Evolutionary conservation across 2,113 vertebrate species (phyloP).

Genomic region (Solenodon paradoxus): DNA sequence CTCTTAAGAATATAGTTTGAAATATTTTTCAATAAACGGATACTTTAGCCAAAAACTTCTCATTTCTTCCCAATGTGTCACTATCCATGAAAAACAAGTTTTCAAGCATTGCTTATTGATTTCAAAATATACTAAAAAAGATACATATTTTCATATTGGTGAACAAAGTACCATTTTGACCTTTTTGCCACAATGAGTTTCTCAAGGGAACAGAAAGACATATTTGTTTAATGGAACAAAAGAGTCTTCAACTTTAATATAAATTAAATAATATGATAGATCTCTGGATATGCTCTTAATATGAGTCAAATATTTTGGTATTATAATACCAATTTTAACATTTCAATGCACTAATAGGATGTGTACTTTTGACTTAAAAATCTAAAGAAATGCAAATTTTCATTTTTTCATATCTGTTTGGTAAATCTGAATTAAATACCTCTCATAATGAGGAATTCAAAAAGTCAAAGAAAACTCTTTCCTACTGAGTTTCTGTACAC

Average conservation of each 20-base stretch:
- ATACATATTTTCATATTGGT: not conserved
- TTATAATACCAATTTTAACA: not conserved
- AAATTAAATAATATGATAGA: not conserved
- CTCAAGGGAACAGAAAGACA: not conserved
- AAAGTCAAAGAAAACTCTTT: not conserved
- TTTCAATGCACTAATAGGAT: not conserved
- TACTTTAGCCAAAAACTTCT: not conserved
- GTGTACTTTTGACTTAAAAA: not conserved
- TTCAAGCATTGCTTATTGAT: not conserved
- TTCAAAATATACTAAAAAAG: not conserved
- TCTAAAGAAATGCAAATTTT: not conserved
- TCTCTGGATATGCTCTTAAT: not conserved
- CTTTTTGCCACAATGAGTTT: not conserved
- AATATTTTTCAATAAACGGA: not conserved
- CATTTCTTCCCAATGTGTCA: not conserved
- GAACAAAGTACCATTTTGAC: not conserved
- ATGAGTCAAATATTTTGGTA: not conserved
- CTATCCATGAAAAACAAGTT: not conserved
- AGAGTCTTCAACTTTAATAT: not conserved
- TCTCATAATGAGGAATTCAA: not conserved
- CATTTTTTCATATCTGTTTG: not conserved
- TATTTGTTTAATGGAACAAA: constrained; percentile 1
- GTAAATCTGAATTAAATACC: not conserved
- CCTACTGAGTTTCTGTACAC: not conserved
- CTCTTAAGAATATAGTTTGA: not conserved